Conservation (phyloP, 2,113 vertebrate species). For the Pantherophis guttatus region DNA sequence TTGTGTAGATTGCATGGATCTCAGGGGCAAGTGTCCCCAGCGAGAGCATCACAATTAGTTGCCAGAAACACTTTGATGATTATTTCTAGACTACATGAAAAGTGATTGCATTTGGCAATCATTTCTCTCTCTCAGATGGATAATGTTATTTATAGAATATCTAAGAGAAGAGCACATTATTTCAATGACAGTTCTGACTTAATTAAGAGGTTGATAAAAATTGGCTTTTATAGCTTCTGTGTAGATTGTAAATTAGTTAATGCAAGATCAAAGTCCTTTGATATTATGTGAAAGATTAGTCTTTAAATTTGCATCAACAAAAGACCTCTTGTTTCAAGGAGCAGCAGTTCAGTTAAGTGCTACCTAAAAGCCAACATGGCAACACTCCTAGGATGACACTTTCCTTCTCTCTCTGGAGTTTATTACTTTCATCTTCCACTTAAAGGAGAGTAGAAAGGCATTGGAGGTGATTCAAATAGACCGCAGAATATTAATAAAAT, state of each 20-base stretch:
- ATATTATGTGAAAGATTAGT: constrained; percentile 77
- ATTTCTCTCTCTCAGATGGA: not conserved
- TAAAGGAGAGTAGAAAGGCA: constrained; percentile 55
- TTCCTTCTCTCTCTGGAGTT: constrained; percentile 63
- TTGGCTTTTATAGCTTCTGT: constrained; percentile 68
- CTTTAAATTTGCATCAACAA: constrained; percentile 76
- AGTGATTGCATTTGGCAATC: constrained; percentile 52
- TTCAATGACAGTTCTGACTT: constrained; percentile 64
- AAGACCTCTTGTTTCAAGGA: constrained; percentile 68
- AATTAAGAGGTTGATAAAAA: constrained; percentile 77
- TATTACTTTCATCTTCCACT: constrained; percentile 39
- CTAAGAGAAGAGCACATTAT: constrained; percentile 48
- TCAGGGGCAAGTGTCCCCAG: not conserved
- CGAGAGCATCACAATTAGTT: constrained; percentile 17
- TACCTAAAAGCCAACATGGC: constrained; percentile 66
- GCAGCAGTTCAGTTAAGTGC: constrained; percentile 62
- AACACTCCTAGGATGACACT: constrained; percentile 63
- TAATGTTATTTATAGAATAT: constrained; percentile 47
- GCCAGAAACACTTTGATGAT: constrained; percentile 27
- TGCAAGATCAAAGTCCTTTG: constrained; percentile 70
- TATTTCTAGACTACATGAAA: constrained; percentile 37
- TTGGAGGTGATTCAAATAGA: constrained; percentile 48
- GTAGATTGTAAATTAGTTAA: constrained; percentile 75
- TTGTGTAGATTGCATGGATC: not conserved
- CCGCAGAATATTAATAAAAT: constrained; percentile 25